Evolutionary conservation across 2,797 vertebrate species (phyloP).

Genomic region (Girardinus metallicus): DNA sequence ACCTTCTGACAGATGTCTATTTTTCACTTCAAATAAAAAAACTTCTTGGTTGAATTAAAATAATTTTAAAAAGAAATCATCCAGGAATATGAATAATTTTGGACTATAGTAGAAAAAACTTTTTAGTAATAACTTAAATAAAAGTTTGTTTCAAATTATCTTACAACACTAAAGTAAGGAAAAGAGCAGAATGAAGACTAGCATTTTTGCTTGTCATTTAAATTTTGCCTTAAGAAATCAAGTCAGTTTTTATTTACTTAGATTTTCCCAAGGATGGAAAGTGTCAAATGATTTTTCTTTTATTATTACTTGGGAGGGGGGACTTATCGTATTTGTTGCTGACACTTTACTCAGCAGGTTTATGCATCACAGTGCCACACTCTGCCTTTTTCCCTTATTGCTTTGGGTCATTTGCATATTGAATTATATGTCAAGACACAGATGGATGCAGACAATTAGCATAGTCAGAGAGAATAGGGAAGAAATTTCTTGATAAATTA

Average conservation of each 20-base stretch:
- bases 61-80: background rate
- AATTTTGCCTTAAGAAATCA: background rate
- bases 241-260: background rate
- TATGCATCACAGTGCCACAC: slow-evolving; percentile 6
- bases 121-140: background rate
- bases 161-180: background rate
- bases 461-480: slow-evolving; percentile 9
- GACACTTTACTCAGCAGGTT: slow-evolving; percentile 2
- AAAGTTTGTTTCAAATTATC: background rate
- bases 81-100: background rate
- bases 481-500: slow-evolving; percentile 22
- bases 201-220: background rate
- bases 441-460: slow-evolving; percentile 20
- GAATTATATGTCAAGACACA: slow-evolving; percentile 29
- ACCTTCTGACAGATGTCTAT: background rate
- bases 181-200: background rate
- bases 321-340: slow-evolving; percentile 3
- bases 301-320: slow-evolving; percentile 2
- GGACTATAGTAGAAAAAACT: background rate
- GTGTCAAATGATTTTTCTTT: slow-evolving; percentile 4
- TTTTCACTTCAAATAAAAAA: background rate
- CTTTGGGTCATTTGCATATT: slow-evolving; percentile 23
- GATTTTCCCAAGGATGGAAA: background rate
- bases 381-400: slow-evolving; percentile 8
- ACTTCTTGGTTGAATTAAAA: background rate